Conservation (phyloP, 2,797 vertebrate species). For the Takifugu rubripes region DNA sequence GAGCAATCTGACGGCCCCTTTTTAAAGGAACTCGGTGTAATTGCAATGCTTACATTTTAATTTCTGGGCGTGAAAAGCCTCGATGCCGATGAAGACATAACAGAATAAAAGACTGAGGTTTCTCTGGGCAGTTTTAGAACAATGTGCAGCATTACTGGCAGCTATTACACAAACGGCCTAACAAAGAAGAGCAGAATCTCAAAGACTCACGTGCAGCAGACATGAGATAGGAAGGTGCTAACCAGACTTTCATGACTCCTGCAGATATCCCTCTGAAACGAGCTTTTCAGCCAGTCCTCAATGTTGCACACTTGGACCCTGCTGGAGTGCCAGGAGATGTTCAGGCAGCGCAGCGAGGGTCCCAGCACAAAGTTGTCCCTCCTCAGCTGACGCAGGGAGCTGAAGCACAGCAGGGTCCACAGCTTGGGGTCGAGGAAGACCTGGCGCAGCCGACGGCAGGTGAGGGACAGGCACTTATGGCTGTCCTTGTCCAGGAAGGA, state of each 20-base stretch:
- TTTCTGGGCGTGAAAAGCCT: too few relatives aligned
- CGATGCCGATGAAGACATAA: too few relatives aligned
- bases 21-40: too few relatives aligned
- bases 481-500: slow-evolving; percentile 92
- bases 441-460: slow-evolving; percentile 75
- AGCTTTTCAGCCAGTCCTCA: slow-evolving; percentile 91
- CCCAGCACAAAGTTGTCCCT: slow-evolving; percentile 88
- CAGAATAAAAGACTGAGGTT: too few relatives aligned
- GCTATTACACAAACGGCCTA: neutral
- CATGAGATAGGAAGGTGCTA: slow-evolving; percentile 78
- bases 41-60: too few relatives aligned
- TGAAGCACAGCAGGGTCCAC: slow-evolving; percentile 84
- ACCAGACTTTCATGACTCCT: slow-evolving; percentile 82
- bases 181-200: slow-evolving; percentile 13
- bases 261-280: slow-evolving; percentile 89
- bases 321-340: slow-evolving; percentile 91
- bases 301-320: slow-evolving; percentile 89
- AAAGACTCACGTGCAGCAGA: slow-evolving; percentile 76
- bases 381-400: slow-evolving; percentile 81
- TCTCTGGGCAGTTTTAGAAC: too few relatives aligned
- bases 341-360: slow-evolving; percentile 79
- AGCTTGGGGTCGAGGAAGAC: slow-evolving; percentile 86
- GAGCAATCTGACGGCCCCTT: neutral
- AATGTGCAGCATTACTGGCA: too few relatives aligned
- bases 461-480: slow-evolving; percentile 80